phyloP scores from a whole-genome alignment of 2,797 vertebrate genomes.

The Galago senegalensis region DNA sequence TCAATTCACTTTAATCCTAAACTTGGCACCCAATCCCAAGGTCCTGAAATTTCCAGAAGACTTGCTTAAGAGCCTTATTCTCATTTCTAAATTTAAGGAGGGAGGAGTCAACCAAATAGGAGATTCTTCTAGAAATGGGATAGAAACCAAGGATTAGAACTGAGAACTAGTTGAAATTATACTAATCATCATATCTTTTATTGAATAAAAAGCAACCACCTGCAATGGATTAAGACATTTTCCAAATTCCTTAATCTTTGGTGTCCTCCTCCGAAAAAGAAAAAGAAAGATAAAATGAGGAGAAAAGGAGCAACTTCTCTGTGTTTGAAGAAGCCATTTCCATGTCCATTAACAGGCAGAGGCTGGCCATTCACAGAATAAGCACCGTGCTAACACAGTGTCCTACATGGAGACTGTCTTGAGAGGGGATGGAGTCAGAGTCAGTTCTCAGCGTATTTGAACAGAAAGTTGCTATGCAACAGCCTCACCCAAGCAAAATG shows the following conservation, averaged over 20 bases:
- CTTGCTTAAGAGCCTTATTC: background rate
- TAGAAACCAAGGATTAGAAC: background rate
- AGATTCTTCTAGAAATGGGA: conserved; percentile 42
- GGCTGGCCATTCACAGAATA: background rate
- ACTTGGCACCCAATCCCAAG: background rate
- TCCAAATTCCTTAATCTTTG: conserved; percentile 49
- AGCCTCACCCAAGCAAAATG: conserved; percentile 49
- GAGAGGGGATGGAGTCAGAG: background rate
- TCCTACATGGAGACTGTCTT: background rate
- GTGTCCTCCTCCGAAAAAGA: background rate
- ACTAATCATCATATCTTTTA: conserved; percentile 4
- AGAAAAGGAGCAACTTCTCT: background rate
- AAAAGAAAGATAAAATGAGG: background rate
- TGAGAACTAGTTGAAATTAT: background rate
- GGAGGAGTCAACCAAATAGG: background rate
- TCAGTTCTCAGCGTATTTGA: background rate
- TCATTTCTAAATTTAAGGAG: background rate
- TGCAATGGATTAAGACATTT: conserved; percentile 24
- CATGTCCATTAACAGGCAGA: conserved; percentile 26
- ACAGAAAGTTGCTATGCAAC: background rate
- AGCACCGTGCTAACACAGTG: background rate
- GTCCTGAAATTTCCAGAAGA: background rate
- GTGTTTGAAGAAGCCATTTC: background rate
- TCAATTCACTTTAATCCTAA: background rate
- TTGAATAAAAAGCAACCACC: background rate